Evolutionary conservation across 2,888 invertebrate genomes (phyloP), one percentile per base, ranked within the genome.

Genomic region (Scelioninae gen. 2): DNA sequence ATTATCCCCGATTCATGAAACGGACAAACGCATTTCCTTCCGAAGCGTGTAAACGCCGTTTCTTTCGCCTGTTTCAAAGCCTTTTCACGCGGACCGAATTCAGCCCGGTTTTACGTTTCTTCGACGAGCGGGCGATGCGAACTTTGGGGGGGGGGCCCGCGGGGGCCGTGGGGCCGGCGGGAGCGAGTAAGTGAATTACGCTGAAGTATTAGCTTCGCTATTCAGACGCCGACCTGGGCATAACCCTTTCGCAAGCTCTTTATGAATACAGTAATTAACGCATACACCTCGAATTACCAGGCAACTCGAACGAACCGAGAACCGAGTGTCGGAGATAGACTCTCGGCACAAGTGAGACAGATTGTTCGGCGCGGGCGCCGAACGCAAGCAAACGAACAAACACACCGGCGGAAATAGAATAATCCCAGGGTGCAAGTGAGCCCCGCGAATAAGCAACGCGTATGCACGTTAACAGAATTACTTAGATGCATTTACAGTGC

Each of bases 181-280:
- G n/a, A n/a, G 71, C 37, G 71, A 50, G 76, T 84, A 85, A 85
- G 77, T 80, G 81, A 79, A 85, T 85, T 85, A 85, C 81, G 77
- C 78, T 77, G 81, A 78, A 82, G 82, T 83, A 85, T 85, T 85
- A 85, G 85, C 83, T 81, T 77, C 83, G 84, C 85, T 84, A 85
- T 85, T 85, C 85, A 85, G 75, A 76, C 73, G 76, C 39, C 75
- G 63, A 73, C 63, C 69, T 69, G 74, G 74, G 74, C 73, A 73
- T 74, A 84, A 84, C 84, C 84, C 84, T 83, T 84, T 80, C 79
- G 81, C 79, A 74, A 77, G 77, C 79, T 76, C 73, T 75, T 78
- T 78, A 77, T 84, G 84, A 85, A 85, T 85, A 83, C 83, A 78
- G 82, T 83, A 84, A 85, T 85, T 85, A 85, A 84, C 81, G 78